Base-by-base conservation (phyloP, 2,113 vertebrate species). In the Elanoides forficatus region DNA sequence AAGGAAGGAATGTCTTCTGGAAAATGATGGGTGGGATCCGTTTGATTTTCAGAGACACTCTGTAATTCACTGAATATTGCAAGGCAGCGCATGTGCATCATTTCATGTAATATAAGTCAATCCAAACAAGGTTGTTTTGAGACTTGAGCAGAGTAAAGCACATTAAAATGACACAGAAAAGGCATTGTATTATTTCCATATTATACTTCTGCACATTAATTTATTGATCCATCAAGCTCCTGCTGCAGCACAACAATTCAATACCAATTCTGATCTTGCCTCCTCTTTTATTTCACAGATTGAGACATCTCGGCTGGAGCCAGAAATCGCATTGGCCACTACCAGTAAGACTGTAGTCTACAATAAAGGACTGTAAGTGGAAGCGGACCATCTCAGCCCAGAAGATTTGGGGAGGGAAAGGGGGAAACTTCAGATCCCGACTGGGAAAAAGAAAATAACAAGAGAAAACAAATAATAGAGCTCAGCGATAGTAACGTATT, bases 301-400 rank as follows among this genome's bases (percentile, higher is more conserved):
- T 34, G 98, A 99, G 70, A 98, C 99, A 5, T 97, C 97, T 43
- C 97, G 93, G 47, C 96, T 99, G 72, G 99, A 99, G 98, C 99
- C 99, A 3, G 99, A 99, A 97, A 99, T 99, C 23, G 97, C 98
- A 53, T 95, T 36, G 97, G 98, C 98, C 89, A 99, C 99, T 3
- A 94, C 97, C 97, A 98, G 98, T 74, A 96, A 98, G 98, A 98
- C 97, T 11, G 97, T 99, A 86, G 98, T 98, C 62, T 99, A 99
- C 98, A 99, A 99, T 94, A 99, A 99, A 97, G 99, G 99, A 13
- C 97, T 99, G 97, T 99, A 98, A 99, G 96, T 7, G 91, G 53
- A 26, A 82, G 50, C 13, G 4, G 10, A 86, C 19, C 84, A 29
- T 6, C 90, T 70, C 71, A 3, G 56, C 96, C 78, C 84, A 5